A percentile compares a stretch with the other conserved stretches of the same genome.
phyloP scores from a whole-genome alignment of 2,113 vertebrate genomes.

The Eurypyga helias region DNA sequence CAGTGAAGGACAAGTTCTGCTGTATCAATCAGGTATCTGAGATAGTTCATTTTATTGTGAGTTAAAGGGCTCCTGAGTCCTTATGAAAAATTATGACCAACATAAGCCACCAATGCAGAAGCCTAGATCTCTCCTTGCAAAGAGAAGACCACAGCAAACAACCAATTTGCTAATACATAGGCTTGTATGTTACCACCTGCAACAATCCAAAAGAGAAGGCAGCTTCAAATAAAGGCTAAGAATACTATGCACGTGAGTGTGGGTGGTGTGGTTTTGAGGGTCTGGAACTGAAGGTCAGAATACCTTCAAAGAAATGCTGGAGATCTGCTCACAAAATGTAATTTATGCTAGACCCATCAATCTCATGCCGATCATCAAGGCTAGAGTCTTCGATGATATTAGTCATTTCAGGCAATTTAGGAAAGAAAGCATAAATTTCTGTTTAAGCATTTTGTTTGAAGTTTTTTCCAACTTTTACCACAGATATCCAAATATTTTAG shows the following conservation, averaged over 20 bases:
- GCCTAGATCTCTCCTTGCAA: background rate
- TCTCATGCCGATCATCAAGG: background rate
- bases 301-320: background rate
- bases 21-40: background rate
- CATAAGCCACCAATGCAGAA: background rate
- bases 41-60: background rate
- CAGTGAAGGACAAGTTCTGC: background rate
- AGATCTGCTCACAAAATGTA: background rate
- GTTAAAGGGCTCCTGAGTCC: background rate
- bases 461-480: background rate
- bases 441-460: background rate
- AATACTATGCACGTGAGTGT: background rate
- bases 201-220: background rate
- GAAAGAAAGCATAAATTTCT: background rate
- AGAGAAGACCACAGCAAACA: background rate
- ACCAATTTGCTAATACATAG: background rate
- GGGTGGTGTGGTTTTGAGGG: background rate
- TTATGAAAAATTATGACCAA: background rate
- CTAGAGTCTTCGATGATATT: background rate
- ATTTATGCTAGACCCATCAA: background rate
- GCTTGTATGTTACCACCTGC: background rate
- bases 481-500: background rate
- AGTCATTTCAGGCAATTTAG: background rate
- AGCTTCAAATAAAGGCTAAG: background rate
- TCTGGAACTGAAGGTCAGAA: background rate